A percentile compares a stretch with the other conserved stretches of the same genome.
These are phyloP conservation scores for Squalus acanthias DNA, from an alignment of 2,797 vertebrate genomes.

Conservation along the genomic window DNA sequence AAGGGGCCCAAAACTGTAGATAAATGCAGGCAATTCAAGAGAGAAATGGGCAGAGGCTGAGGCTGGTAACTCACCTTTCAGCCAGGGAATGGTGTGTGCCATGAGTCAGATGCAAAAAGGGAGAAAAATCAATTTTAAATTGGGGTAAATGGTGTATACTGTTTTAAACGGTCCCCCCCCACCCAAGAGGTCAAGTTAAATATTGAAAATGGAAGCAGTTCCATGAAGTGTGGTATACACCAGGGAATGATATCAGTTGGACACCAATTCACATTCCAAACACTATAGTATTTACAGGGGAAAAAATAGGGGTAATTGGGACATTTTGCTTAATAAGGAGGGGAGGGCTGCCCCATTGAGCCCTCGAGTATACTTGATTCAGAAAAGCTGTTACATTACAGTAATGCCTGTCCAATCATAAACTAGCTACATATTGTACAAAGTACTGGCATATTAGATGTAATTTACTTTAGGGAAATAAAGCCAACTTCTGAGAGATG, in stretches of 20 bases:
- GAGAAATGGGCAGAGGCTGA: not conserved
- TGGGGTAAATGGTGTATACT: not conserved
- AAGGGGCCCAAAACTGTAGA: not conserved
- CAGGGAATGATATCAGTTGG: not conserved
- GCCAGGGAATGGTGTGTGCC: not conserved
- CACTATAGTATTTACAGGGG: not conserved
- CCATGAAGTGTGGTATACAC: not conserved
- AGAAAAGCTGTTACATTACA: not conserved
- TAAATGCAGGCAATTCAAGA: not conserved
- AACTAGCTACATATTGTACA: constrained; percentile 12
- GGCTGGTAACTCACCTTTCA: not conserved
- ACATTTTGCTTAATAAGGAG: not conserved
- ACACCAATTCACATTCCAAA: not conserved
- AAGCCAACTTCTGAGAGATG: not conserved
- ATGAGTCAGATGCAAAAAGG: not conserved
- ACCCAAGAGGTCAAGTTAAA: not conserved
- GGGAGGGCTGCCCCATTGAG: not conserved
- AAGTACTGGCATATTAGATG: not conserved
- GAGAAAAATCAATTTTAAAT: not conserved
- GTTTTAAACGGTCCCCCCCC: not conserved
- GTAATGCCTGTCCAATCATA: constrained; percentile 12
- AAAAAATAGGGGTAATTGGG: not conserved
- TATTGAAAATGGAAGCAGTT: not conserved
- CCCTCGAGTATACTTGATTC: not conserved
- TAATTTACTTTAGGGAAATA: constrained; percentile 28